These are phyloP conservation scores for Semotilus atromaculatus DNA, from an alignment of 2,797 vertebrate species.

Conservation along the genomic window DNA sequence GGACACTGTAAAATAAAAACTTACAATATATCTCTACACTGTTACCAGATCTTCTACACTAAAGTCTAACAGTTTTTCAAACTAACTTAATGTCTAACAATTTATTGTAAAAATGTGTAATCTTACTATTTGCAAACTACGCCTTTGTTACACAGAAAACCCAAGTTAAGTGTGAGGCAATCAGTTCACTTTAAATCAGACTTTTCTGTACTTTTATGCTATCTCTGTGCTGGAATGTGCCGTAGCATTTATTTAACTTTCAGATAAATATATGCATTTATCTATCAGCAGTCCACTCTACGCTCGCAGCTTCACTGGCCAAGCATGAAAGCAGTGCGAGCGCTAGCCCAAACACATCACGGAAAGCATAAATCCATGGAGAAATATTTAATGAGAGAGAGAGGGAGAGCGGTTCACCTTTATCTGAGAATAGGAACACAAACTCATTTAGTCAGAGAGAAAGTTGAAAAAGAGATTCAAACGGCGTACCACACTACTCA, in stretches of 20 bases:
- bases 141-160: no score
- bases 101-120: no score
- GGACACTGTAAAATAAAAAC: no score
- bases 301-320: not conserved
- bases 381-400: conserved; percentile 26
- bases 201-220: conserved; percentile 4
- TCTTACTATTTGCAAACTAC: no score
- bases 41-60: no score
- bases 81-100: no score
- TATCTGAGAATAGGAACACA: conserved; percentile 16
- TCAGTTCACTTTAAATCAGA: not conserved
- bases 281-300: not conserved
- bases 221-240: conserved; percentile 1
- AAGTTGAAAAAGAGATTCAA: not conserved
- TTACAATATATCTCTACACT: no score
- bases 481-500: not conserved
- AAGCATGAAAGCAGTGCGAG: not conserved
- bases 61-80: no score
- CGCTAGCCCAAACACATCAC: not conserved
- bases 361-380: conserved; percentile 1
- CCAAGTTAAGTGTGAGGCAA: no score
- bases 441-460: not conserved
- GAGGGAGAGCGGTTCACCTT: not conserved
- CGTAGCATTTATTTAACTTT: not conserved
- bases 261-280: conserved; percentile 29